These are phyloP conservation scores for Drepana arcuata DNA, from an alignment of 1,140 invertebrate species.

Conservation along the genomic window DNA sequence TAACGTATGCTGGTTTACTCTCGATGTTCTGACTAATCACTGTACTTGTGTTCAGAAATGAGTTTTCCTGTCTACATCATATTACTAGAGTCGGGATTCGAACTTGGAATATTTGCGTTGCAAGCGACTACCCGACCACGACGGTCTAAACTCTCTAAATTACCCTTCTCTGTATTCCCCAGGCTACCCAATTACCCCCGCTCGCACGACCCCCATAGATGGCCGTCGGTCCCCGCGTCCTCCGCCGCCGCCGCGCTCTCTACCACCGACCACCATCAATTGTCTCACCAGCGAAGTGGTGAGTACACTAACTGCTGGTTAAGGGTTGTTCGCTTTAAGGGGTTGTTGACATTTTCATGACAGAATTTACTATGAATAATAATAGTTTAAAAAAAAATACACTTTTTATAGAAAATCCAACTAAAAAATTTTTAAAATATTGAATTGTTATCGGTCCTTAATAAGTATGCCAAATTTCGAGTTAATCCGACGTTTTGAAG, in stretches of 20 bases:
- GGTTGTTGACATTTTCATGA: neutral
- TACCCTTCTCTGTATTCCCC: slow-evolving; percentile 5
- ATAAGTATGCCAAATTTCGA: neutral
- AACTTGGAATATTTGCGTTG: too few relatives aligned
- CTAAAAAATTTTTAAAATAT: neutral
- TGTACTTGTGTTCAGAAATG: too few relatives aligned
- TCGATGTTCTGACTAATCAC: too few relatives aligned
- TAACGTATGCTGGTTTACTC: too few relatives aligned
- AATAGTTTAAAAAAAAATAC: neutral
- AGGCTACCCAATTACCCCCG: slow-evolving; percentile 59
- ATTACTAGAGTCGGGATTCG: too few relatives aligned
- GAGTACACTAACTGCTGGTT: too few relatives aligned
- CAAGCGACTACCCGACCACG: too few relatives aligned
- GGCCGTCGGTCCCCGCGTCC: slow-evolving; percentile 48
- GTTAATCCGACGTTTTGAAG: neutral
- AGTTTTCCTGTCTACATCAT: too few relatives aligned
- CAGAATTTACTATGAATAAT: neutral
- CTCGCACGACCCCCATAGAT: slow-evolving; percentile 37
- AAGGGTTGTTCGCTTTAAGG: slow-evolving; percentile 12
- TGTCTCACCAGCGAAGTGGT: slow-evolving; percentile 87
- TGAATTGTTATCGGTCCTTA: neutral
- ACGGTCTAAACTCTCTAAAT: too few relatives aligned
- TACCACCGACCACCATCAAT: slow-evolving; percentile 74
- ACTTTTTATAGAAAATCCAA: neutral
- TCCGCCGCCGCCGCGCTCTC: slow-evolving; percentile 31